A percentile compares a stretch with the other conserved stretches of the same genome.
phyloP scores from a whole-genome alignment of 2,797 vertebrate species.

The Tarsius wallacei region DNA sequence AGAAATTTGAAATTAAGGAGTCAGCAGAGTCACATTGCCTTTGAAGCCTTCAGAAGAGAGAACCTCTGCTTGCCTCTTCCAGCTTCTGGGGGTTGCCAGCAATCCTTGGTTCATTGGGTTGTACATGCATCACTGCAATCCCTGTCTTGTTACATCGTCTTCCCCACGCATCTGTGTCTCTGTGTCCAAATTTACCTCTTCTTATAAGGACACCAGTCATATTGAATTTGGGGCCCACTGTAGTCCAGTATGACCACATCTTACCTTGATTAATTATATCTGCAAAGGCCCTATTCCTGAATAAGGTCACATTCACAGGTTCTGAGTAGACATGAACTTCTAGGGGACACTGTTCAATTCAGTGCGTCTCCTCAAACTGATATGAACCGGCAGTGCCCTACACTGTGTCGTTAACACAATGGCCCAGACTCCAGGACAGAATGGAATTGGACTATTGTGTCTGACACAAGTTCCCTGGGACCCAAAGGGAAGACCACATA shows the following conservation, averaged over 20 bases:
- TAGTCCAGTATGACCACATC: background rate
- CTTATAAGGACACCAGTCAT: background rate
- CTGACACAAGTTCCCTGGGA: background rate
- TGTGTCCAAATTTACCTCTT: background rate
- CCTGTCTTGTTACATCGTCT: background rate
- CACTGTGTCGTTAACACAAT: background rate
- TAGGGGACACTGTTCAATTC: background rate
- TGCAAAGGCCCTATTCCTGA: background rate
- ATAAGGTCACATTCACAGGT: background rate
- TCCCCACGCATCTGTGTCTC: background rate
- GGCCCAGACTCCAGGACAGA: background rate
- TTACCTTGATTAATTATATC: background rate
- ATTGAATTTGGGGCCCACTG: background rate
- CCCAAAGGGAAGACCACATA: background rate
- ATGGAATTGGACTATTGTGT: background rate
- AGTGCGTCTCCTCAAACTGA: background rate
- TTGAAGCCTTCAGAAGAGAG: background rate
- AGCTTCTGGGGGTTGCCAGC: background rate
- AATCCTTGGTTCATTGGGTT: background rate
- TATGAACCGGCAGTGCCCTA: background rate
- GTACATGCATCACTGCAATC: background rate
- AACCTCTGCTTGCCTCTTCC: no score
- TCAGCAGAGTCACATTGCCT: background rate
- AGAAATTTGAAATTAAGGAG: background rate
- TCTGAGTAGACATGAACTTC: background rate